Percentiles rank a stretch among this genome's conserved stretches.
These are phyloP conservation scores for Momotus momota DNA, from an alignment of 2,797 vertebrate genomes.

Conservation along the genomic window DNA sequence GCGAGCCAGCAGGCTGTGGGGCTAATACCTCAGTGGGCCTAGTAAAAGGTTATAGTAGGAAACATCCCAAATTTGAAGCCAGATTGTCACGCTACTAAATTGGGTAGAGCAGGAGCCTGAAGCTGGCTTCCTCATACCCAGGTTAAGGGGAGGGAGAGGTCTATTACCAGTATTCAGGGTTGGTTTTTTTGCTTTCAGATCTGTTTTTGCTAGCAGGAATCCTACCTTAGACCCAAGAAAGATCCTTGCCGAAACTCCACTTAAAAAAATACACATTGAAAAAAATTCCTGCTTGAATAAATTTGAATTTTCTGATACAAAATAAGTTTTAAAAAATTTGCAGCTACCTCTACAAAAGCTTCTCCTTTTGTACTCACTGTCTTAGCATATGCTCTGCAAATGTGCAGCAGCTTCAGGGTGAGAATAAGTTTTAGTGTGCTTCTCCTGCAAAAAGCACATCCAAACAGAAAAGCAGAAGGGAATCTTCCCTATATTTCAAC, in stretches of 20 bases:
- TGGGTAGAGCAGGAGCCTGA: not conserved
- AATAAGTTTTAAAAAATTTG: not conserved
- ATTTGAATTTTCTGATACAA: not conserved
- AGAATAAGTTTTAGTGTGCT: not conserved
- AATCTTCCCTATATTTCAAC: not conserved
- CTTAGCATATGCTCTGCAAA: accelerated
- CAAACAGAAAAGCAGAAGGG: not conserved
- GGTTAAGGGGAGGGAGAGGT: not conserved
- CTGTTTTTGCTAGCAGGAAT: not conserved
- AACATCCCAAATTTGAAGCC: not conserved
- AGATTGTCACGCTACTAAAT: not conserved
- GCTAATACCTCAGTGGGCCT: not conserved
- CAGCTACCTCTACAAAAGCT: not conserved
- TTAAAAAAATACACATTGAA: not conserved
- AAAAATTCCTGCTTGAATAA: not conserved
- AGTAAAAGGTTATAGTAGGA: not conserved
- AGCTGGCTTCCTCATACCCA: not conserved
- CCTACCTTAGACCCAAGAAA: not conserved
- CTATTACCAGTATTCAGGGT: not conserved
- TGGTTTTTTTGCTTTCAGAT: accelerated
- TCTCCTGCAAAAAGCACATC: not conserved
- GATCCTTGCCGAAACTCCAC: not conserved
- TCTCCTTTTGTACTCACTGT: not conserved
- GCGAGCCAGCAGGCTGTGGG: accelerated
- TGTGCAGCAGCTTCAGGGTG: not conserved